These are phyloP conservation scores for Gonocerus acuteangulatus DNA, from an alignment of 2,888 invertebrate genomes.

Conservation along the genomic window DNA sequence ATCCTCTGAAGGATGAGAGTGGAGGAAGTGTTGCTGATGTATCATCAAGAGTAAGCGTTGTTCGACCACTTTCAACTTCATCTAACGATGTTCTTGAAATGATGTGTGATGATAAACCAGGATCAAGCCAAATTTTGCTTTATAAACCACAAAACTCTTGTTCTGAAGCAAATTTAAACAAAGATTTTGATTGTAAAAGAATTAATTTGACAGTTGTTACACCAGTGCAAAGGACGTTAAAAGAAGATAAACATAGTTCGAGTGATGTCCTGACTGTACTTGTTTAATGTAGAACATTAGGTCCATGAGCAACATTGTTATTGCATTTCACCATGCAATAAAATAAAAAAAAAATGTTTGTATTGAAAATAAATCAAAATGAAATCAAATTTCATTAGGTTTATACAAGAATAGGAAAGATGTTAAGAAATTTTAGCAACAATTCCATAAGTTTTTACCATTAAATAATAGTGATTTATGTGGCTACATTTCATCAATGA, in stretches of 20 bases:
- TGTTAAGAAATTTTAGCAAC: no score
- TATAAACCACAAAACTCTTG: slow-evolving; percentile 81
- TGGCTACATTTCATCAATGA: no score
- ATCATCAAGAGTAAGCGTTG: slow-evolving; percentile 44
- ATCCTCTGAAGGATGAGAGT: slow-evolving; percentile 59
- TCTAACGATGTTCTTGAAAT: slow-evolving; percentile 55
- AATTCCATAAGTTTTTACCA: no score
- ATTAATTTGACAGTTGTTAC: slow-evolving; percentile 48
- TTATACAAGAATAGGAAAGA: no score
- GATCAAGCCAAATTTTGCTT: slow-evolving; percentile 55
- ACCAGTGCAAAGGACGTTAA: slow-evolving; percentile 37
- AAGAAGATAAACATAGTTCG: slow-evolving; percentile 28
- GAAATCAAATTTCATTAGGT: no score
- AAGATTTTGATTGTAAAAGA: slow-evolving; percentile 70
- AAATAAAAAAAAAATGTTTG: no score
- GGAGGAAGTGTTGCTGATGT: slow-evolving; percentile 37
- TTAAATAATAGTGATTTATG: no score
- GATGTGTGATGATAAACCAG: slow-evolving; percentile 49
- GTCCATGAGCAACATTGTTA: no score
- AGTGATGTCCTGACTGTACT: slow-evolving; percentile 37
- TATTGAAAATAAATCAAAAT: no score
- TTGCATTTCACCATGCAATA: no score
- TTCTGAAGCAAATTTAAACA: slow-evolving; percentile 50
- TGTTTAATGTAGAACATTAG: slow-evolving; percentile 26
- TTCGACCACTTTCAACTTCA: slow-evolving; percentile 45